These are phyloP conservation scores for Carcina quercana DNA, from an alignment of 2,888 invertebrate species.

Conservation along the genomic window DNA sequence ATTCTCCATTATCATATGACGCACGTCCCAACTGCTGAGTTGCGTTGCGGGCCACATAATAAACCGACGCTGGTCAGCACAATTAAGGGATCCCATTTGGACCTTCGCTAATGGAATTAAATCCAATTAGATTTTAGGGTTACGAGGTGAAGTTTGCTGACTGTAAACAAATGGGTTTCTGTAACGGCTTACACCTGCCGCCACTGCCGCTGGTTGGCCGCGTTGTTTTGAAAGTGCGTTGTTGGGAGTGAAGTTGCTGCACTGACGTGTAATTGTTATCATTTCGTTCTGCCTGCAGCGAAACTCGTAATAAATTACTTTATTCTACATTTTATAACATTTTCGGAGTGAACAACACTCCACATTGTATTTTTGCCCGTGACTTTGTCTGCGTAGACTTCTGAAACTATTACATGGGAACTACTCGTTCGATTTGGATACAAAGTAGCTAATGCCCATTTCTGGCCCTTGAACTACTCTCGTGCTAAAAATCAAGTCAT, in stretches of 20 bases:
- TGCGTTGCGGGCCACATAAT: conserved; percentile 39
- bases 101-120: conserved; percentile 72
- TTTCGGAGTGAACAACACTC: too few relatives aligned
- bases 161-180: conserved; percentile 65
- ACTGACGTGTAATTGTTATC: conserved; percentile 45
- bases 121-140: conserved; percentile 73
- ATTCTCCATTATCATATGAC: conserved; percentile 37
- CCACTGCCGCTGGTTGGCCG: conserved; percentile 43
- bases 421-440: too few relatives aligned
- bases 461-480: too few relatives aligned
- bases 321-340: too few relatives aligned
- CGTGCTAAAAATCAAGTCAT: too few relatives aligned
- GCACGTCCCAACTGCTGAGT: conserved; percentile 28
- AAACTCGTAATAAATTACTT: too few relatives aligned
- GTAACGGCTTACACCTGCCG: conserved; percentile 57
- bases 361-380: too few relatives aligned
- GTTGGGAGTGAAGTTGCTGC: too few relatives aligned
- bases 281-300: conserved; percentile 18
- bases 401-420: too few relatives aligned
- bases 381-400: too few relatives aligned
- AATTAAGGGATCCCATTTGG: conserved; percentile 67
- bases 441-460: too few relatives aligned
- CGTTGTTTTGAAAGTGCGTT: too few relatives aligned
- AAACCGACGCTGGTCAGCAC: conserved; percentile 64
- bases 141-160: conserved; percentile 68